Base-by-base conservation (phyloP, 1,140 invertebrate species). In the Caenorhabditis tropicalis region DNA sequence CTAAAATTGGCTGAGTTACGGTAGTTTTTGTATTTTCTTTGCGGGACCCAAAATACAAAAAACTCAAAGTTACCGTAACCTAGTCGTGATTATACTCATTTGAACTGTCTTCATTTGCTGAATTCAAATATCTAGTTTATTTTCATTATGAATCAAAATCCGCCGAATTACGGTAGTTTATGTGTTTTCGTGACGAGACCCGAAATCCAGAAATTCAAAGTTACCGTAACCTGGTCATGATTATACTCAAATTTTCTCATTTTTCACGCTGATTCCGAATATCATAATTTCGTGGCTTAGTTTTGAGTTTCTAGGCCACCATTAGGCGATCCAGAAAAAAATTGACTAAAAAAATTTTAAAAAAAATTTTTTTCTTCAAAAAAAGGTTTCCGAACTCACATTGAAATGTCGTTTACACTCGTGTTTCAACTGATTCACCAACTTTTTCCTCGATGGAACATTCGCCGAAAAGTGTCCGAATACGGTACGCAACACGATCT, bases 331-430 rank as follows among this genome's bases (percentile, higher is more conserved):
- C n/a, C n/a, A n/a, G n/a, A n/a, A n/a, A n/a, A n/a, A n/a, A n/a
- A n/a, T n/a, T n/a, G n/a, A 46, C 19, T 46, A 46, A 46, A 46
- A 51, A 51, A 51, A 0, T 19, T 51, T 51, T 51, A n/a, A 51
- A 46, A 46, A 7, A 51, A 51, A n/a, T n/a, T n/a, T n/a, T n/a
- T n/a, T n/a, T n/a, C n/a, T n/a, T n/a, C n/a, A n/a, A n/a, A n/a
- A n/a, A 51, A 51, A 1, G 19, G 0, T 51, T 51, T 51, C 21
- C 49, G 49, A 56, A 56, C 49, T 65, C 21, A 85, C 83, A 49
- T 79, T 82, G 36, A 80, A 80, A 31, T 85, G 83, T 16, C 83
- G 79, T 31, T 85, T 85, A 36, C 83, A 85, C 31, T 85, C 74
- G 43, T 85, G 83, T 36, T 85, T 80, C 83, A 85, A 43, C 39